A percentile compares a stretch with the other conserved stretches of the same genome.
These are phyloP conservation scores for Campopleginae sp. DNA, from an alignment of 2,888 invertebrate species.

Conservation along the genomic window DNA sequence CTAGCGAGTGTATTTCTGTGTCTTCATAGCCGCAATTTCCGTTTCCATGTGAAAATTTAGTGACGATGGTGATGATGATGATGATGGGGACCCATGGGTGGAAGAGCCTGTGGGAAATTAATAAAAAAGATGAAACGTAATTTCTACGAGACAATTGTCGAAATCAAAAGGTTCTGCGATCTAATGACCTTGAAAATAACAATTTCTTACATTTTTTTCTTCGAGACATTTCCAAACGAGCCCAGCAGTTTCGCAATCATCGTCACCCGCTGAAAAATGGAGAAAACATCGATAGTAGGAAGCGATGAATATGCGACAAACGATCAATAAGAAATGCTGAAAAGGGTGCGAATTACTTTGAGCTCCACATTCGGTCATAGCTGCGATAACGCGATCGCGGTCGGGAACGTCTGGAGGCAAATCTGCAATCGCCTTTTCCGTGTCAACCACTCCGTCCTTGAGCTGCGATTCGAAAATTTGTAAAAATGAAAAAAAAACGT, in stretches of 20 bases:
- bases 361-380: constrained; percentile 45
- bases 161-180: background rate
- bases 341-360: constrained; percentile 52
- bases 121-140: background rate
- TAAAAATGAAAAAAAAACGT: background rate
- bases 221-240: constrained; percentile 51
- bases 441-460: constrained; percentile 60
- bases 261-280: constrained; percentile 55
- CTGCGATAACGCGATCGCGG: constrained; percentile 47
- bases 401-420: constrained; percentile 49
- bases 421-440: constrained; percentile 32
- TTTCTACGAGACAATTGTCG: background rate
- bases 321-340: constrained; percentile 2
- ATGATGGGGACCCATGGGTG: background rate
- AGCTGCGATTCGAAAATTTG: constrained; percentile 37
- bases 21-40: background rate
- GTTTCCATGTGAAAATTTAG: background rate
- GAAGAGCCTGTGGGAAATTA: background rate
- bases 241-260: constrained; percentile 67
- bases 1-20: background rate
- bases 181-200: background rate
- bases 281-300: background rate
- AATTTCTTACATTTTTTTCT: constrained; percentile 59
- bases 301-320: background rate
- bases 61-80: background rate